phyloP scores from a whole-genome alignment of 2,113 vertebrate genomes.

The Sylvicapra grimmia region DNA sequence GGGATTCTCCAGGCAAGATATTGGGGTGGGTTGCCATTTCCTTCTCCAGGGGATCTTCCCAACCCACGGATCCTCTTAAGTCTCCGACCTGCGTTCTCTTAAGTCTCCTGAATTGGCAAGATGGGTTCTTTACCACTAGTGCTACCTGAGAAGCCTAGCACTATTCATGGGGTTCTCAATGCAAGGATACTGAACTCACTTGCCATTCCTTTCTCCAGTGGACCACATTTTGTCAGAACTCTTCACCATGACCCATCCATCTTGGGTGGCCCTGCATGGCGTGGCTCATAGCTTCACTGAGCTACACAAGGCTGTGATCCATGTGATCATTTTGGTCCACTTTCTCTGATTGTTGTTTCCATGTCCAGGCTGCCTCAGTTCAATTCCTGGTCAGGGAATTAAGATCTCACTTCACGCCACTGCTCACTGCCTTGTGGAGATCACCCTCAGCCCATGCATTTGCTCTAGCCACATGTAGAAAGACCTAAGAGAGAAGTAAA shows the following conservation, averaged over 20 bases:
- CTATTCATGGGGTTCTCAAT: background rate
- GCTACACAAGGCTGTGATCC: background rate
- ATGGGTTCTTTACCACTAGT: background rate
- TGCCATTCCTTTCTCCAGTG: background rate
- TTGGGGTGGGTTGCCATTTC: background rate
- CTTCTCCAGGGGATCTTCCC: background rate
- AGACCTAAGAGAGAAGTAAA: background rate
- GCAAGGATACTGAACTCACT: background rate
- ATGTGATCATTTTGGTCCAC: background rate
- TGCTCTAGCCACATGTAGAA: background rate
- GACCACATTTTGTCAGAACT: background rate
- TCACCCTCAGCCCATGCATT: background rate
- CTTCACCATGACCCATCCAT: background rate
- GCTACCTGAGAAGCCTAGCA: background rate
- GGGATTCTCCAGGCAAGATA: background rate
- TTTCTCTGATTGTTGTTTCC: background rate
- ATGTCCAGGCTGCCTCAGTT: background rate
- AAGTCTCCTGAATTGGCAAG: background rate
- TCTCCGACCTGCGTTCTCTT: rapidly evolving
- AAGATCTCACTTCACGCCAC: background rate
- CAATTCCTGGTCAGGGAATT: background rate
- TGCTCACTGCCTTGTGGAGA: background rate
- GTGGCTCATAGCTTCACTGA: background rate
- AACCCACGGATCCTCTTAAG: background rate
- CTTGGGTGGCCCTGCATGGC: background rate